These are phyloP conservation scores for Cosmorhoe ocellata DNA, from an alignment of 2,888 invertebrate species.

Conservation along the genomic window DNA sequence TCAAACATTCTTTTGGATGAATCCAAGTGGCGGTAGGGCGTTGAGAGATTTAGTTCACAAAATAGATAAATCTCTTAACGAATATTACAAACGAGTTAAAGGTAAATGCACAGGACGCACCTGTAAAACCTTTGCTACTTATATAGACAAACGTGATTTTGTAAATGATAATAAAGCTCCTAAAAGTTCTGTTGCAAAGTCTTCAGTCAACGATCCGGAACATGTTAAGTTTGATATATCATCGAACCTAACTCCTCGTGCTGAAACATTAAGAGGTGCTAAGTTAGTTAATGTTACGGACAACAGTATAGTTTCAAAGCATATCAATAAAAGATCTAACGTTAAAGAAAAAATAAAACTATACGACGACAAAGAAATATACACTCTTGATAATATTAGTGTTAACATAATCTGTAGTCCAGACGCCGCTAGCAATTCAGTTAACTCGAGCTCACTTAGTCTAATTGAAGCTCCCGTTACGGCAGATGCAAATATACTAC, in stretches of 20 bases:
- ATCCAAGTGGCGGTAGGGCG: slow-evolving; percentile 62
- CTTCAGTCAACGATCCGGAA: slow-evolving; percentile 14
- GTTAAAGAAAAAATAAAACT: slow-evolving; percentile 10
- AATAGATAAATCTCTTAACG: slow-evolving; percentile 55
- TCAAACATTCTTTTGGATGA: slow-evolving; percentile 67
- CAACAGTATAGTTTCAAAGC: slow-evolving; percentile 36
- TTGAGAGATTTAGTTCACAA: slow-evolving; percentile 57
- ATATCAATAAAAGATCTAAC: slow-evolving; percentile 29
- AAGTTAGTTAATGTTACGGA: slow-evolving; percentile 36
- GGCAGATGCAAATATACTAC: not conserved
- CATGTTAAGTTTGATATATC: slow-evolving; percentile 1
- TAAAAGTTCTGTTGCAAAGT: slow-evolving; percentile 25
- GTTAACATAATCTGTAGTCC: slow-evolving; percentile 63
- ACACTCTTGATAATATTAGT: slow-evolving; percentile 61
- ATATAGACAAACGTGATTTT: slow-evolving; percentile 52
- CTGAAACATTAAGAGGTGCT: slow-evolving; percentile 36
- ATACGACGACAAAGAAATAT: slow-evolving; percentile 42
- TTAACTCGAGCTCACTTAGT: not conserved
- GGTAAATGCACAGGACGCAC: slow-evolving; percentile 62
- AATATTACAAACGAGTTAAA: slow-evolving; percentile 63
- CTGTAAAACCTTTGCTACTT: slow-evolving; percentile 54
- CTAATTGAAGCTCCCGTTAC: not conserved
- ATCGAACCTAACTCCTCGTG: slow-evolving; percentile 24
- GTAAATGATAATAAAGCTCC: slow-evolving; percentile 23
- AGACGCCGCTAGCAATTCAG: slow-evolving; percentile 18